These are phyloP conservation scores for Contarinia nasturtii DNA, from an alignment of 1,140 invertebrate genomes.

Conservation along the genomic window DNA sequence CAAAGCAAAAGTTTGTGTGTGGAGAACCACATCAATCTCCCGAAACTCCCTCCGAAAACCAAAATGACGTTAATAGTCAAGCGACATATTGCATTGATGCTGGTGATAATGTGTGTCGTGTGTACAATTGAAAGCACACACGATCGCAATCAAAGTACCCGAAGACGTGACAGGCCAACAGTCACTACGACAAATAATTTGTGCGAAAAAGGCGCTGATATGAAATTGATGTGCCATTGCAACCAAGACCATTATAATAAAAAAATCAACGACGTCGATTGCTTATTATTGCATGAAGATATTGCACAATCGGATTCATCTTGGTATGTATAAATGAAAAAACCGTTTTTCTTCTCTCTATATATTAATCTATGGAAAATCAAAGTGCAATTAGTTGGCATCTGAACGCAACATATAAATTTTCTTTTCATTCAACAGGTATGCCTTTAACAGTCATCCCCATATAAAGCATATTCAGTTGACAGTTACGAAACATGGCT, in stretches of 20 bases:
- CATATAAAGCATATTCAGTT: conserved; percentile 44
- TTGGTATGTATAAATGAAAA: no score
- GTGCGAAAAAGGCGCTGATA: conserved; percentile 17
- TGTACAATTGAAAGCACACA: conserved; percentile 1
- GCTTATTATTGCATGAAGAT: conserved; percentile 36
- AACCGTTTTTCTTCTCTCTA: no score
- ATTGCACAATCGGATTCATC: conserved; percentile 38
- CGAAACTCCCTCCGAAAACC: no score
- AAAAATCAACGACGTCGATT: conserved; percentile 20
- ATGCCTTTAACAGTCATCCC: conserved; percentile 46
- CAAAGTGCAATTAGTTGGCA: no score
- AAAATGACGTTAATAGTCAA: conserved; percentile 1
- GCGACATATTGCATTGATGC: conserved; percentile 2
- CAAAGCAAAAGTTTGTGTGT: no score
- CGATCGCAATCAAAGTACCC: neutral
- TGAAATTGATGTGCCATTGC: conserved; percentile 22
- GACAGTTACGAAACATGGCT: conserved; percentile 40
- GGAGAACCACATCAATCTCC: no score
- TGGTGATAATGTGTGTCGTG: conserved; percentile 2
- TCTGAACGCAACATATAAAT: no score
- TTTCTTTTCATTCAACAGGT: no score
- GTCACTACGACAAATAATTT: conserved; percentile 11
- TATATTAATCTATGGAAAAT: no score
- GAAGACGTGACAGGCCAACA: conserved; percentile 1
- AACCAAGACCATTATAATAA: conserved; percentile 19